Percentiles rank a stretch among this genome's conserved stretches.
These are phyloP conservation scores for Ellobius talpinus DNA, from an alignment of 2,113 vertebrate species.

Conservation along the genomic window DNA sequence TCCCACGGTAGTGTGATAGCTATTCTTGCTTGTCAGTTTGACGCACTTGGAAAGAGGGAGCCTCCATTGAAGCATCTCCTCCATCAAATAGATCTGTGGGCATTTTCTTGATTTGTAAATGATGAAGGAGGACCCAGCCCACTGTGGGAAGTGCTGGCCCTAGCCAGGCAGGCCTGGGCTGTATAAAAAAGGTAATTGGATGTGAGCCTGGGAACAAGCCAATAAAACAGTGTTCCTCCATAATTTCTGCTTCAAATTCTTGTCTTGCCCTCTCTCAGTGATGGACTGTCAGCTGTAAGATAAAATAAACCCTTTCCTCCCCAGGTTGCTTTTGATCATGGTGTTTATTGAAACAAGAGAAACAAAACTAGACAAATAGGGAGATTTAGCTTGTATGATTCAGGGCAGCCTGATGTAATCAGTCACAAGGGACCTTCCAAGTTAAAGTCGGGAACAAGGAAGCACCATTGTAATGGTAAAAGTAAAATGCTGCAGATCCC, in stretches of 20 bases:
- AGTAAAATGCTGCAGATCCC: no score
- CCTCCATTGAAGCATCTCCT: neutral
- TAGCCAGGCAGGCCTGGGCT: no score
- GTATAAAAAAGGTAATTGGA: no score
- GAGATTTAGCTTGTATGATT: neutral
- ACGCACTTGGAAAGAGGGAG: neutral
- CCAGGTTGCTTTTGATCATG: neutral
- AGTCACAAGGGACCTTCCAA: neutral
- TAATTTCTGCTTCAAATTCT: no score
- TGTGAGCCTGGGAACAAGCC: no score
- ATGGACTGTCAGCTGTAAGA: no score
- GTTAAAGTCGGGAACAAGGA: neutral
- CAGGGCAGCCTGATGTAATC: neutral
- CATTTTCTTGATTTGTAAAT: neutral
- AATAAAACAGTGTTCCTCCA: no score
- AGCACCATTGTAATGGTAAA: no score
- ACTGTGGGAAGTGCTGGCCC: no score
- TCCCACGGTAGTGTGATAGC: neutral
- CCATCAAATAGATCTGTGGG: neutral
- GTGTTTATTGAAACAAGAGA: neutral
- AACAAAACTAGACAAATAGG: neutral
- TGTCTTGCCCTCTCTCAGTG: no score
- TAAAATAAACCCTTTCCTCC: no score
- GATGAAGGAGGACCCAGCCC: no score
- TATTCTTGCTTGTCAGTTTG: neutral